A percentile compares a stretch with the other conserved stretches of the same genome.
These are phyloP conservation scores for Hycleus cichorii DNA, from an alignment of 1,140 invertebrate genomes.

Conservation along the genomic window DNA sequence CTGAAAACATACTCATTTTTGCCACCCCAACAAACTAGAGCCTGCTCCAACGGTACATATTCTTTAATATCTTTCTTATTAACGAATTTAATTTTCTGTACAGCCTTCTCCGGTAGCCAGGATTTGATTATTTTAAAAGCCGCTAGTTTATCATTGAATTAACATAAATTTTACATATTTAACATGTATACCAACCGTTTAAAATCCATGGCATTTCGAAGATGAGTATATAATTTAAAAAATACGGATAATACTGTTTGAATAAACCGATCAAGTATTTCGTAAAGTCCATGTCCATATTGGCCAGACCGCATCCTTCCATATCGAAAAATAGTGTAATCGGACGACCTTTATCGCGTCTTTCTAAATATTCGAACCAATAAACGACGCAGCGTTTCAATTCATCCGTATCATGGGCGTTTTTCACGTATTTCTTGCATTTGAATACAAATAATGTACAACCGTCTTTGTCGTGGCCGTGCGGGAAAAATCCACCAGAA, in stretches of 20 bases:
- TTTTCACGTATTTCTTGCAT: conserved; percentile 69
- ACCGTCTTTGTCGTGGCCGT: conserved; percentile 74
- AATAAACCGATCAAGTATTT: conserved; percentile 81
- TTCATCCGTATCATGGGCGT: conserved; percentile 61
- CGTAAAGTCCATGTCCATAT: conserved; percentile 83
- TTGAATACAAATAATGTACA: conserved; percentile 68
- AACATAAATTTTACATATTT: neutral
- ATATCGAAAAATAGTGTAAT: conserved; percentile 88
- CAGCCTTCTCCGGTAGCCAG: conserved; percentile 79
- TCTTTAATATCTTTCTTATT: conserved; percentile 69
- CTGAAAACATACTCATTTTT: conserved; percentile 65
- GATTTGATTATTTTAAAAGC: conserved; percentile 89
- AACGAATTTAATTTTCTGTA: conserved; percentile 85
- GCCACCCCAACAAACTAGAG: conserved; percentile 77
- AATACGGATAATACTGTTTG: conserved; percentile 84
- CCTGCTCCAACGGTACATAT: conserved; percentile 67
- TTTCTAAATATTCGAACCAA: conserved; percentile 79
- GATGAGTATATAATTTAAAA: conserved; percentile 85
- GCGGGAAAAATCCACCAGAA: conserved; percentile 67
- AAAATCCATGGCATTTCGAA: conserved; percentile 94
- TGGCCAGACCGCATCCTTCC: conserved; percentile 72
- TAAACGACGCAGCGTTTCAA: conserved; percentile 78
- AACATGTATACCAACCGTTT: conserved; percentile 54
- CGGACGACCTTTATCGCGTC: conserved; percentile 65
- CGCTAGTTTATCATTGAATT: conserved; percentile 50